Base-by-base conservation (phyloP, 2,797 vertebrate genomes). In the Manis crassicaudata region DNA sequence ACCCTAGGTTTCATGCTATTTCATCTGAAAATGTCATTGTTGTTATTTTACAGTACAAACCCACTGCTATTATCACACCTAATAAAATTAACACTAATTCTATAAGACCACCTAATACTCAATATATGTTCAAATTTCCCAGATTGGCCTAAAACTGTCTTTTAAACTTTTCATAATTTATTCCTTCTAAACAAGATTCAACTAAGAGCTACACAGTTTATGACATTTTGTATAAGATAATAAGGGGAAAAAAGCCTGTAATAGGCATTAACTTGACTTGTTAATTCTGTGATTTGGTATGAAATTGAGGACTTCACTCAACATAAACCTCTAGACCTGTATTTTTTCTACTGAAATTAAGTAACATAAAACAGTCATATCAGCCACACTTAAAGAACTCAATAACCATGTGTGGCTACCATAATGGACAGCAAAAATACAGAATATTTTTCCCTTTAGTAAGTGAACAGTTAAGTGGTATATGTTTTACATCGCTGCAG, bases 341-440 rank as follows among this genome's bases (percentile, higher is more conserved):
- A 3, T 2, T 83, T 85, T 85, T 88, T 90, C 37, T 92, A 65
- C 83, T 83, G 73, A 95, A 96, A 92, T 65, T 83, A 83, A 87
- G 11, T 79, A 43, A 80, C 60, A 89, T 58, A 90, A 88, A 88
- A 52, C 80, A 13, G 16, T 77, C 29, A 81, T 37, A 87, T 7
- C 9, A 62, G 25, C 29, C 81, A 90, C 21, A 88, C 65, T 90
- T 76, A 13, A 70, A 60, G 21, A 46, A 14, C 14, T 70, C 60
- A 90, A 32, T 10, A 67, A 29, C n/a, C 25, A 85, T 18, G 56
- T 35, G 46, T 67, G 52, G 77, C 62, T 63, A n/a, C 50, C 56
- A 35, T 27, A 27, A 2, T 32, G 16, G 14, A 88, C 5, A 20
- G 8, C 40, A 54, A 83, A 83, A 8, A n/a, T 14, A 62, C 1